Evolutionary conservation across 2,113 vertebrate species (phyloP), one percentile per base, ranked within the genome.

Genomic region (Xiphophorus hellerii): DNA sequence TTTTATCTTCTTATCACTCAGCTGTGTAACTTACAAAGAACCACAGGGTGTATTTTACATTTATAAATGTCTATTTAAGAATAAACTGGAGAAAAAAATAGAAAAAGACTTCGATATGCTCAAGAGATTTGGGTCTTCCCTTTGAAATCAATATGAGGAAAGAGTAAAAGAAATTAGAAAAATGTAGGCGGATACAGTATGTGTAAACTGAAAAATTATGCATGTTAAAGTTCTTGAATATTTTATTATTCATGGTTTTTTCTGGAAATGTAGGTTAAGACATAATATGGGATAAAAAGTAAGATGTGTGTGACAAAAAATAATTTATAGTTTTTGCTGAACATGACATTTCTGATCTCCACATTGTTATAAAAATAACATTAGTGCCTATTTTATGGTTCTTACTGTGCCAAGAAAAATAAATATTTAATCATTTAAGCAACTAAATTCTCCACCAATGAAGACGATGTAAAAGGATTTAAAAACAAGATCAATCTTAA

Each of bases 1-100:
- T 42, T 80, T 87, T 67, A 82, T 69, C 73, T 33, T 75, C 84
- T 90, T 85, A 58, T 22, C 77, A 72, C 60, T 72, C 69, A 39
- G 60, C 68, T 70, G 51, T 58, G 44, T 58, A 22, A 58, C 51
- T 58, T 58, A 58, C 51, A 58, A 58, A 58, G 15, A 15, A 20
- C 44, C 14, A 48, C 44, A 48, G 44, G 14, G 15, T 7, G 5
- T 48, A 48, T 48, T 48, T 20, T 48, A 48, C 44, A 48, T 48
- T 17, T 5, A 48, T 48, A 48, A 48, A 14, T 48, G 17, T 48
- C 1, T 5, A 48, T 48, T 48, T 48, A 48, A 48, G 44, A 1
- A 48, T 17, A 48, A 20, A 48, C 5, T 48, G 44, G 17, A 5
- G 17, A 48, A 48, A 25, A 9, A 10, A 25, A 58, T 3, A 58